Evolutionary conservation across 2,888 invertebrate genomes (phyloP), one percentile per base, ranked within the genome.

Genomic region (Spodoptera picta): DNA sequence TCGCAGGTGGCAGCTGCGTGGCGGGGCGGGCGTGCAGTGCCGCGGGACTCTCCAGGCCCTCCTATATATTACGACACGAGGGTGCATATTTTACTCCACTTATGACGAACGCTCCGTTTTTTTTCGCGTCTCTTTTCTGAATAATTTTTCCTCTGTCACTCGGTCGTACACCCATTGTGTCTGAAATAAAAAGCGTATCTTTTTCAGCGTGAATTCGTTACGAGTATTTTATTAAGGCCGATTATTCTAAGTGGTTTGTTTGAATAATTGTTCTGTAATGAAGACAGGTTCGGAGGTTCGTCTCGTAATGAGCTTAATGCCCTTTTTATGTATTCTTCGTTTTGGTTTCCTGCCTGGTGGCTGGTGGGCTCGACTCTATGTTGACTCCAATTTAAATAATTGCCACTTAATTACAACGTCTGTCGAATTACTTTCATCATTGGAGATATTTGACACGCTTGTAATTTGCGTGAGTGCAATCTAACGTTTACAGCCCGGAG

Each of bases 81-180:
- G 82, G 83, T 83, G 82, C 78, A 81, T 83, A 83, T 80, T 81
- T 83, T 81, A 80, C 73, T 71, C 69, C 70, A 75, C 80, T 76
- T 74, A 81, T 81, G 79, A 82, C 69, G 69, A 82, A 77, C 65
- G 65, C 60, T 57, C 52, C 60, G 45, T 66, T 78, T 75, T 79
- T 70, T 71, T 68, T 63, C 69, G 52, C 62, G 60, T 62, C 59
- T 51, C 43, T 77, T 72, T 73, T 65, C 48, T 60, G 75, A 71
- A 80, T 79, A 82, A 70, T 77, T 82, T 80, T 73, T 77, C 73
- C 54, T 70, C 74, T 79, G 77, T 79, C 77, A 75, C 57, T 68
- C 64, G 63, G 60, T 65, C 43, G 56, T 74, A 67, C 74, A 73
- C 70, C 66, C 72, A 71, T 69, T 68, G 75, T 65, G 65, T 60